phyloP scores from a whole-genome alignment of 1,140 invertebrate genomes.

The Saccostrea echinata region DNA sequence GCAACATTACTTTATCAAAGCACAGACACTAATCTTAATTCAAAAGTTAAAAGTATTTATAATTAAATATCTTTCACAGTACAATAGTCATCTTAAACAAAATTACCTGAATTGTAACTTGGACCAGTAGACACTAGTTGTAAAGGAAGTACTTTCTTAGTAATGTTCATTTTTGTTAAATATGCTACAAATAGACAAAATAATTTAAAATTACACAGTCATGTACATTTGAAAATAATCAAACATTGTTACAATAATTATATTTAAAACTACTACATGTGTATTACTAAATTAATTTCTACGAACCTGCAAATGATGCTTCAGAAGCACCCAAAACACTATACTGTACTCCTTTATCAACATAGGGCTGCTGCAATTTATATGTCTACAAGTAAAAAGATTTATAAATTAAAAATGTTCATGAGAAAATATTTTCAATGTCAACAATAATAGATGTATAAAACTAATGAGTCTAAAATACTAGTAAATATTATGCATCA shows the following conservation, averaged over 20 bases:
- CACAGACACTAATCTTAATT: no score
- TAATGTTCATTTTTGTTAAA: conserved; percentile 38
- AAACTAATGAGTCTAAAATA: no score
- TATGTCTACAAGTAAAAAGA: neutral
- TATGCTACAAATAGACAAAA: conserved; percentile 26
- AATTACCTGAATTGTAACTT: neutral
- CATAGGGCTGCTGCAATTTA: neutral
- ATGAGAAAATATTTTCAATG: no score
- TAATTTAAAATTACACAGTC: neutral
- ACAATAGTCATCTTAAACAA: no score
- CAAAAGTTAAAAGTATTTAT: no score
- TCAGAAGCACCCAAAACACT: neutral
- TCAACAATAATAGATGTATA: no score
- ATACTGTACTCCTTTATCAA: neutral
- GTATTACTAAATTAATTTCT: neutral
- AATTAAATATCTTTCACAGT: no score
- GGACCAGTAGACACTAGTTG: conserved; percentile 10
- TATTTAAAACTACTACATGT: no score
- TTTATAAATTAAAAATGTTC: no score
- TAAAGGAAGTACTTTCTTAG: neutral
- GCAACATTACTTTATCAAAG: no score
- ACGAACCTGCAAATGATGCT: conserved; percentile 11
- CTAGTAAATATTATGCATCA: no score
- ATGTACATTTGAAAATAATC: neutral
- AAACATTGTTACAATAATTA: no score